Base-by-base conservation (phyloP, 2,888 invertebrate genomes). In the Invenusta paracnida region DNA sequence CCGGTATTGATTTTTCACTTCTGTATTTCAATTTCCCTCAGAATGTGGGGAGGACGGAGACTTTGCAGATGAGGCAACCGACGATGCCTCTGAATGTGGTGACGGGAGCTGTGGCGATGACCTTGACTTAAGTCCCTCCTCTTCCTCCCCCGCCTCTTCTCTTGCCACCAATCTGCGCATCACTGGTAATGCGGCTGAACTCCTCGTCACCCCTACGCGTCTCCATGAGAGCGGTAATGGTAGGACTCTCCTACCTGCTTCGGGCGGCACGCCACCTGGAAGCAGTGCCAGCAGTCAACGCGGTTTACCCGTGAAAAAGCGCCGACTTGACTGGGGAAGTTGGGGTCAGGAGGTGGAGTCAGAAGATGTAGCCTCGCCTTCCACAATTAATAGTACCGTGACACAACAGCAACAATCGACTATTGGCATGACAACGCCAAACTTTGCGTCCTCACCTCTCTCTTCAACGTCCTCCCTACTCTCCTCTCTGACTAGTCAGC, bases 81-180 rank as follows among this genome's bases (percentile, higher is more conserved):
- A 73, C 73, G 73, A 73, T 23, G 73, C 73, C 73, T 73, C 73
- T 23, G 73, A 73, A 73, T 73, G 73, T 23, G 73, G 73, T 23
- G 73, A 2, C 2, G 73, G 2, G 5, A 73, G 73, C 23, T 5
- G 73, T 23, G 73, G 23, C 73, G 73, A 73, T 23, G 17, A 73
- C 11, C 73, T 73, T 13, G 73, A 73, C 17, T 13, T 23, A 2
- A 73, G 11, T 23, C 5, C 23, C 73, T 25, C 73, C 23, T 23
- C 73, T 2, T 23, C 73, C 73, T 73, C 23, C 73, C 17, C 48
- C 48, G 17, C 48, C 48, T 48, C n/a, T n/a, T 48, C 48, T 17
- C 48, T 48, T 48, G 48, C 73, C 23, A 5, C 23, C 23, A 5
- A 73, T 73, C 25, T 23, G 2, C 23, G 11, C 73, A n/a, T 5